Conservation (phyloP, 1,140 invertebrate species). For the Drosophila pallidifrons region DNA sequence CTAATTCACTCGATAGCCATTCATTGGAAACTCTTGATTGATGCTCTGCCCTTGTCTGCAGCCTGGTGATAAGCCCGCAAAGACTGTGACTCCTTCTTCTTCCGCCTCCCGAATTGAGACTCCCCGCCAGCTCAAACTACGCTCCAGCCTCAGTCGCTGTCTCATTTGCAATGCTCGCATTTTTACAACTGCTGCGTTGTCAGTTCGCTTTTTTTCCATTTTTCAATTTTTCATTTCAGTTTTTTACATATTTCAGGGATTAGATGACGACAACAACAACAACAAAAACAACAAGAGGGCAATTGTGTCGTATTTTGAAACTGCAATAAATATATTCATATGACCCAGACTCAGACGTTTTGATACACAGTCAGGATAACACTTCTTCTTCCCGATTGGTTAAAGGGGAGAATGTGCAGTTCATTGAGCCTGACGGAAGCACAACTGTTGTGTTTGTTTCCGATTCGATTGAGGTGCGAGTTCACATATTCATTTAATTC, state of each 20-base stretch:
- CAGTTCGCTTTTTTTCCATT: slow-evolving; percentile 63
- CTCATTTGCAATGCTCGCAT: slow-evolving; percentile 32
- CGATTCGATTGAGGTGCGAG: neutral
- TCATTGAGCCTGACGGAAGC: slow-evolving; percentile 13
- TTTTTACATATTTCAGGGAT: slow-evolving; percentile 59
- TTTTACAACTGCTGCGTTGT: slow-evolving; percentile 61
- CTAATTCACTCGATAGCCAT: slow-evolving; percentile 82
- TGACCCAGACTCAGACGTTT: slow-evolving; percentile 11
- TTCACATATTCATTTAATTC: neutral
- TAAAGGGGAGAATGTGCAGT: neutral
- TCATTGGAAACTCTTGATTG: slow-evolving; percentile 83
- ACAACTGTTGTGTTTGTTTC: slow-evolving; percentile 11
- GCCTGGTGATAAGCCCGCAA: slow-evolving; percentile 66
- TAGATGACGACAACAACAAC: slow-evolving; percentile 40
- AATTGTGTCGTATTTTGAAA: slow-evolving; percentile 35
- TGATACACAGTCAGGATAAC: neutral
- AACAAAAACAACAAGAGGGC: neutral
- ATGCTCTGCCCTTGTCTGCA: slow-evolving; percentile 76
- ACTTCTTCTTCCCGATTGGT: neutral
- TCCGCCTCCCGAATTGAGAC: slow-evolving; percentile 2
- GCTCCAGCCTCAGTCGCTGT: too few relatives aligned
- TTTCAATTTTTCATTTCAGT: slow-evolving; percentile 69
- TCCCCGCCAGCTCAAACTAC: slow-evolving; percentile 13
- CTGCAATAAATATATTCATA: slow-evolving; percentile 55
- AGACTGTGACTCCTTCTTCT: slow-evolving; percentile 42